Conservation (phyloP, 2,888 invertebrate genomes). For the Smittia sp. region DNA sequence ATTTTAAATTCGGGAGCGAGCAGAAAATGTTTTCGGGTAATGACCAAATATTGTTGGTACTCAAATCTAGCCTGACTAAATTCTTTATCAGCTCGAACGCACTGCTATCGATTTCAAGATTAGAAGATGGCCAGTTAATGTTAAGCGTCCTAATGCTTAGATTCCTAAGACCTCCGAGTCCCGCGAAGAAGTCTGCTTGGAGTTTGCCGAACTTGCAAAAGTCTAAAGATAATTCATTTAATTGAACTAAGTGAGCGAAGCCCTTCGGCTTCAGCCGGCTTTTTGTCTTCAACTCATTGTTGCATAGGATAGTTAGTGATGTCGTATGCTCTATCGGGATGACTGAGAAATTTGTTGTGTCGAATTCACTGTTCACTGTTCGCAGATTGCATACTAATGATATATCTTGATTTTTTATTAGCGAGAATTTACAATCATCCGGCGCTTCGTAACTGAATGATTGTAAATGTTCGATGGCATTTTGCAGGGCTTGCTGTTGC, state of each 20-base stretch:
- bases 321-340: slow-evolving; percentile 81
- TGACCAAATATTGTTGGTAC: slow-evolving; percentile 86
- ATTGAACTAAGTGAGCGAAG: slow-evolving; percentile 74
- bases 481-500: slow-evolving; percentile 36
- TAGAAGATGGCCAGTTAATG: slow-evolving; percentile 79
- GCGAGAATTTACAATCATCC: slow-evolving; percentile 67
- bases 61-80: slow-evolving; percentile 79
- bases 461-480: slow-evolving; percentile 33
- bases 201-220: slow-evolving; percentile 84
- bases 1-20: slow-evolving; percentile 72
- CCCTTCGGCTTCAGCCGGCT: slow-evolving; percentile 74
- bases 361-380: slow-evolving; percentile 83
- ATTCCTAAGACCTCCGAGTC: slow-evolving; percentile 76
- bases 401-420: slow-evolving; percentile 62
- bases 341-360: slow-evolving; percentile 83
- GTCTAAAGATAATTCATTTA: slow-evolving; percentile 77
- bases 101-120: slow-evolving; percentile 75
- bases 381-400: slow-evolving; percentile 75
- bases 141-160: slow-evolving; percentile 82
- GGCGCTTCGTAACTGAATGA: slow-evolving; percentile 69
- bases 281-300: slow-evolving; percentile 74
- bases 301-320: slow-evolving; percentile 74
- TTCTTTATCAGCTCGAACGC: slow-evolving; percentile 75
- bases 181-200: slow-evolving; percentile 75
- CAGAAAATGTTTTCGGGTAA: slow-evolving; percentile 84